Conservation (phyloP, 92 coral and sea anemone species). For the Bergia puertoricense region DNA sequence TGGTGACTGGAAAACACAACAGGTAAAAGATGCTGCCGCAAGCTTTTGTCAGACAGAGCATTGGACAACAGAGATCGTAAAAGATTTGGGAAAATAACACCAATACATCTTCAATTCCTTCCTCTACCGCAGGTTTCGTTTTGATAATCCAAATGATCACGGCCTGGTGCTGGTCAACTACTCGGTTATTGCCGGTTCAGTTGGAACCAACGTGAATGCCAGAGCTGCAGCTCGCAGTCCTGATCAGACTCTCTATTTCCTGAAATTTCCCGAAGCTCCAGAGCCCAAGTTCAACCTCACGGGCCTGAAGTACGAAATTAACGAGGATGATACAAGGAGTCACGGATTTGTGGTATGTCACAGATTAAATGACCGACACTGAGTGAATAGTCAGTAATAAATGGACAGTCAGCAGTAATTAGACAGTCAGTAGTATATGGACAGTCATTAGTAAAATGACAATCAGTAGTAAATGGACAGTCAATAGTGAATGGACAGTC, state of each 20-base stretch:
- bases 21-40: too few species aligned
- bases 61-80: too few species aligned
- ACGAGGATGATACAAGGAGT: background rate
- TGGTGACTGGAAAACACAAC: too few species aligned
- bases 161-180: constrained; percentile 26
- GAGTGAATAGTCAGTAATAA: background rate
- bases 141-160: constrained; percentile 6
- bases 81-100: background rate
- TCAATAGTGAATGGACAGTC: background rate
- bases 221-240: background rate
- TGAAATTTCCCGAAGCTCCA: constrained; percentile 19
- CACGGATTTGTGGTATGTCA: constrained; percentile 17
- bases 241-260: background rate
- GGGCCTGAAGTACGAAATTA: constrained; percentile 17
- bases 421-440: background rate
- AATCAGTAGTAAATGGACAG: background rate
- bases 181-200: constrained; percentile 29
- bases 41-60: too few species aligned
- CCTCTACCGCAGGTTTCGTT: background rate
- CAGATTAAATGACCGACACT: background rate
- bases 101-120: background rate
- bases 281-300: background rate
- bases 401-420: background rate
- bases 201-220: constrained; percentile 19
- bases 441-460: background rate